A percentile compares a stretch with the other conserved stretches of the same genome.
These are phyloP conservation scores for Aphodius sticticus DNA, from an alignment of 2,888 invertebrate genomes.

Conservation along the genomic window DNA sequence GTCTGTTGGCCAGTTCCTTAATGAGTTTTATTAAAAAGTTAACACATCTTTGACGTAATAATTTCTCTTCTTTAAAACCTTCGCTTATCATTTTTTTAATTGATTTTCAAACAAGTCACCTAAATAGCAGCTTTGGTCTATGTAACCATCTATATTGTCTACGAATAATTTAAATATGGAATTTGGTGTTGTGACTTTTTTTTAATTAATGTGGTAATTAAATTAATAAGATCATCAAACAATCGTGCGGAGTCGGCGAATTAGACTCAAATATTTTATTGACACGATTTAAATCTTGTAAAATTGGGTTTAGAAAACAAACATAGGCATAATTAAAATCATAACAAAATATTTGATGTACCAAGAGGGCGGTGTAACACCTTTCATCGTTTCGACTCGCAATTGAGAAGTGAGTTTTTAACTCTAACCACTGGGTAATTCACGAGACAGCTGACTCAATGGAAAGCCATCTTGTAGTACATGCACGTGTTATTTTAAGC, in stretches of 20 bases:
- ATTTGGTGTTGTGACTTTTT: too few relatives aligned
- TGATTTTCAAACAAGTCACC: too few relatives aligned
- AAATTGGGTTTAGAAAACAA: slow-evolving; percentile 7
- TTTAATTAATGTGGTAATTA: too few relatives aligned
- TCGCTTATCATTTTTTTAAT: too few relatives aligned
- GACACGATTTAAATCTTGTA: slow-evolving; percentile 9
- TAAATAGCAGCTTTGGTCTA: too few relatives aligned
- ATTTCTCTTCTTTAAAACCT: too few relatives aligned
- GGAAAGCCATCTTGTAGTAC: not conserved
- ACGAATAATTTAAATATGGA: too few relatives aligned
- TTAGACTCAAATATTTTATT: slow-evolving; percentile 8
- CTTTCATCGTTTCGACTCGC: not conserved
- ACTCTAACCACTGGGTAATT: slow-evolving; percentile 7
- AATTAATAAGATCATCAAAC: slow-evolving; percentile 8
- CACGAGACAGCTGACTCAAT: not conserved
- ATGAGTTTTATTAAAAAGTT: too few relatives aligned
- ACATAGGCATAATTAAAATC: slow-evolving; percentile 5
- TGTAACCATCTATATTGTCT: too few relatives aligned
- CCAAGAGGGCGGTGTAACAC: not conserved
- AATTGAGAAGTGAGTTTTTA: slow-evolving; percentile 8
- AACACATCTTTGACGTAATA: too few relatives aligned
- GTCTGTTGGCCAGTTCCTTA: too few relatives aligned
- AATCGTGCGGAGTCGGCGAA: not conserved
- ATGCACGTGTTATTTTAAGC: slow-evolving; percentile 10
- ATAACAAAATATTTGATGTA: not conserved